A percentile compares a stretch with the other conserved stretches of the same genome.
Conservation (phyloP, 2,888 invertebrate species). For the Dromius quadrimaculatus region DNA sequence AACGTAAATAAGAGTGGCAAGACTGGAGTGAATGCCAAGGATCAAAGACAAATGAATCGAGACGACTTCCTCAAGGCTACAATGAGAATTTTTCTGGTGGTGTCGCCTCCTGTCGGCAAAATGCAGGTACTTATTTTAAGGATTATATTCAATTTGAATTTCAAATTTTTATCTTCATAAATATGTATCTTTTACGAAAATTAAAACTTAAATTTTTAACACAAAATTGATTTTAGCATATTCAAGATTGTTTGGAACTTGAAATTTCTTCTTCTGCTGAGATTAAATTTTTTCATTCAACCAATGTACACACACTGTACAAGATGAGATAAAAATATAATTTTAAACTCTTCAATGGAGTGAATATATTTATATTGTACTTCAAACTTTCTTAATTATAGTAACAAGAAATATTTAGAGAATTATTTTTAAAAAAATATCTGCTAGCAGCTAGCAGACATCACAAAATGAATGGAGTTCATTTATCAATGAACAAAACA, state of each 20-base stretch:
- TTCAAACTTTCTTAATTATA: no score
- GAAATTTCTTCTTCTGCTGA: not conserved
- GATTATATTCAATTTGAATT: slow-evolving; percentile 24
- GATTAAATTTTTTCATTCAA: slow-evolving; percentile 9
- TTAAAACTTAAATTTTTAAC: slow-evolving; percentile 30
- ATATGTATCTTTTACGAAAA: slow-evolving; percentile 35
- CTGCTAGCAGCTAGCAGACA: no score
- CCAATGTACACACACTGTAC: not conserved
- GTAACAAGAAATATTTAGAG: no score
- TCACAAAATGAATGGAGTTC: no score
- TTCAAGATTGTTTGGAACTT: not conserved
- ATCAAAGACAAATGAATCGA: slow-evolving; percentile 66
- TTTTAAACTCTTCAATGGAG: no score
- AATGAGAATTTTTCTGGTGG: slow-evolving; percentile 80
- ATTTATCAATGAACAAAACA: no score
- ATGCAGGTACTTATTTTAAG: slow-evolving; percentile 67
- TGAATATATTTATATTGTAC: no score
- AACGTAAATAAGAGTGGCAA: slow-evolving; percentile 54
- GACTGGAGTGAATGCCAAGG: slow-evolving; percentile 55
- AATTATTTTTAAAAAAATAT: no score
- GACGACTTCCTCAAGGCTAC: slow-evolving; percentile 80
- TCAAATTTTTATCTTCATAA: slow-evolving; percentile 30
- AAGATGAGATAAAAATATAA: no score
- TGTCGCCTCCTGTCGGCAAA: slow-evolving; percentile 76
- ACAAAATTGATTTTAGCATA: not conserved